phyloP scores from a whole-genome alignment of 2,113 vertebrate genomes.

The Python bivittatus region DNA sequence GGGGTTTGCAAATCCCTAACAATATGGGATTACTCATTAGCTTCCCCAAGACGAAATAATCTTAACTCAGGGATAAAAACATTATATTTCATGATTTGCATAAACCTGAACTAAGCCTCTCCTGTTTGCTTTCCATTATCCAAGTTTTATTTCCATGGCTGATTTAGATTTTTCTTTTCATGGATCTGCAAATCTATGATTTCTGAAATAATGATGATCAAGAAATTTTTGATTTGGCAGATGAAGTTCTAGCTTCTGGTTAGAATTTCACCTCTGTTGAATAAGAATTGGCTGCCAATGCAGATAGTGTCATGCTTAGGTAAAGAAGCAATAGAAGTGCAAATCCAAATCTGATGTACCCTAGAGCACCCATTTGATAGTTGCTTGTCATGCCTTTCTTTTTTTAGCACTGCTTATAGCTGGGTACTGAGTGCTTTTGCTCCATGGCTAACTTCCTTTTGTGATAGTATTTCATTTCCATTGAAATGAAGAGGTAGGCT shows the following conservation, averaged over 20 bases:
- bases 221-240: conserved; percentile 64
- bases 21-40: neutral
- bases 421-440: neutral
- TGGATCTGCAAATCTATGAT: conserved; percentile 60
- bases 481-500: conserved; percentile 21
- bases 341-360: conserved; percentile 9
- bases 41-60: conserved; percentile 38
- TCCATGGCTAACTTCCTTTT: neutral
- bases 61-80: conserved; percentile 47
- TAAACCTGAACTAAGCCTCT: conserved; percentile 21
- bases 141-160: conserved; percentile 78
- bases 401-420: neutral
- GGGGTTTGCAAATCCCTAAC: conserved; percentile 20
- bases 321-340: conserved; percentile 70
- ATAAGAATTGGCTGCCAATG: conserved; percentile 60
- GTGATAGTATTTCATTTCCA: conserved; percentile 17
- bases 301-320: conserved; percentile 65
- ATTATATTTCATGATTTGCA: conserved; percentile 19
- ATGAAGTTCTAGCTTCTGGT: neutral
- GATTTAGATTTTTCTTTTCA: conserved; percentile 65
- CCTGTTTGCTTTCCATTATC: neutral
- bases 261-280: conserved; percentile 21
- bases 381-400: conserved; percentile 32
- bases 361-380: conserved; percentile 16
- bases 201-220: conserved; percentile 45